Evolutionary conservation across 1,140 invertebrate species (phyloP), one percentile per base, ranked within the genome.

Genomic region (Xylocopa sonorina): DNA sequence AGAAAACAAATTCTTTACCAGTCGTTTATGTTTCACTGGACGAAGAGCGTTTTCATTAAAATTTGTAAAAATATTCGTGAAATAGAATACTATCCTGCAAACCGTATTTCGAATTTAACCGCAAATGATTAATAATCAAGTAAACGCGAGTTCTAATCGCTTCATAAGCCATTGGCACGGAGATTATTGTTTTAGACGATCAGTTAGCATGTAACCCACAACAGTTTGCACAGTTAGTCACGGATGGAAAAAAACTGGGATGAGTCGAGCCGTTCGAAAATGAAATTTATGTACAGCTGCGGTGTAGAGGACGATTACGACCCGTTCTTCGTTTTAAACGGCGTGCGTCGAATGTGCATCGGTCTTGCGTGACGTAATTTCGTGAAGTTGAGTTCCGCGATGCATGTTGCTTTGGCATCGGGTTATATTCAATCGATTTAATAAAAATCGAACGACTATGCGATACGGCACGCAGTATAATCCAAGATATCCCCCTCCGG

Each of bases 401-500:
- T 64, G 29, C 51, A 10, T 18, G 18, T 18, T 50, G 3, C n/a
- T 29, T 53, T 5, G 46, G 14, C 18, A 14, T 14, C 46, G 21
- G 51, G 55, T 55, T 53, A 21, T 69, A 21, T 69, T 69, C 34
- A 32, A 57, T 57, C 34, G 24, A 9, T 41, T 43, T 12, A 55
- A 69, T 57, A 43, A 69, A n/a, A 55, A 55, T 69, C 63, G 18
- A 64, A 27, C 38, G 14, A 50, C 41, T 43, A 50, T 18, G 12
- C 43, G 3, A 21, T 12, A 34, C 10, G 63, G n/a, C n/a, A n/a
- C 12, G 7, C 14, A 12, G 7, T 21, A 2, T 48, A 6, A 46
- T 18, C 41, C n/a, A 27, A 18, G 34, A 29, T 46, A n/a, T n/a
- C n/a, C 9, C 5, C 7, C 41, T 29, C 2, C 7, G 14, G 12